A percentile compares a stretch with the other conserved stretches of the same genome.
phyloP scores from a whole-genome alignment of 2,797 vertebrate species.

The Natrix natrix region DNA sequence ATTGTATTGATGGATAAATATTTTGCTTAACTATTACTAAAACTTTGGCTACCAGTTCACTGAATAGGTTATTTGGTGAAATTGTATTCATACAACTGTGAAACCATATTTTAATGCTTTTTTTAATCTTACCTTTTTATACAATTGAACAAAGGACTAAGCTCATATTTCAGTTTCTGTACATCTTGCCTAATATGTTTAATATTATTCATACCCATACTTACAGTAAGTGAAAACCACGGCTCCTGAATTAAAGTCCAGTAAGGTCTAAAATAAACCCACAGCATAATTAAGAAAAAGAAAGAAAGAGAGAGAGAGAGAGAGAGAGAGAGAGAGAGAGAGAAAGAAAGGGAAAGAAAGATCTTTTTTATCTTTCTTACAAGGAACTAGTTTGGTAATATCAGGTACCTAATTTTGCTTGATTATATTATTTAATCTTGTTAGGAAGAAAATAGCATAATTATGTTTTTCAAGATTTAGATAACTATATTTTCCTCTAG shows the following conservation, averaged over 20 bases:
- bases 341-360: no score
- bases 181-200: not conserved
- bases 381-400: slow-evolving; percentile 16
- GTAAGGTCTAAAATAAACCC: not conserved
- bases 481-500: not conserved
- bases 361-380: not conserved
- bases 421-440: not conserved
- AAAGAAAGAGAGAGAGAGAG: no score
- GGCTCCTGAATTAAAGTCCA: not conserved
- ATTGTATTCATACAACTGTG: not conserved
- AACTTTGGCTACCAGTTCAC: not conserved
- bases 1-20: not conserved
- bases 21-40: not conserved
- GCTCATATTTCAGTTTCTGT: not conserved
- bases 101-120: not conserved
- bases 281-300: not conserved
- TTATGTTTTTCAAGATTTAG: not conserved
- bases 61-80: not conserved
- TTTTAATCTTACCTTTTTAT: not conserved
- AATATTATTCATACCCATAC: not conserved
- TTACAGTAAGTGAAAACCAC: not conserved
- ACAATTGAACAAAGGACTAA: not conserved
- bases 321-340: no score
- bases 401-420: not conserved
- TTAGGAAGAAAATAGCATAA: slow-evolving; percentile 28